These are phyloP conservation scores for Bactericera cockerelli DNA, from an alignment of 1,140 invertebrate genomes.

Conservation along the genomic window DNA sequence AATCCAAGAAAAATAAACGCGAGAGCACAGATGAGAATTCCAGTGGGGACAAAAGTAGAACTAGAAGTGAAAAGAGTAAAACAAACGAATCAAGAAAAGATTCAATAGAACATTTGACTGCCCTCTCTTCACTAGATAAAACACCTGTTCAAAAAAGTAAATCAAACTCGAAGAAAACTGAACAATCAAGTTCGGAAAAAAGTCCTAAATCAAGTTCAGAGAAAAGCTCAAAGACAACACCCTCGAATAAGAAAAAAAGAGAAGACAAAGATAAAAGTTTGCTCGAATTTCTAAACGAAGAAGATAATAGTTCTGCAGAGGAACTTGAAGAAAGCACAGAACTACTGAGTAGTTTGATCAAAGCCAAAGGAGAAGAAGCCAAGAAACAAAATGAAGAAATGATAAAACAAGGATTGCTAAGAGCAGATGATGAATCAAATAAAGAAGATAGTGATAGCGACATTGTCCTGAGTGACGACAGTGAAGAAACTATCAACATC, in stretches of 20 bases:
- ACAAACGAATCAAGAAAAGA: no score
- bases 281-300: background rate
- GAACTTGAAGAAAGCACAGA: background rate
- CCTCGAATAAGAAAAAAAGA: background rate
- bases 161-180: no score
- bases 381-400: conserved; percentile 1
- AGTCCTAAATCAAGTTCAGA: background rate
- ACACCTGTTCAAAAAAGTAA: no score
- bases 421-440: background rate
- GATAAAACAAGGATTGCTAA: background rate
- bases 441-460: background rate
- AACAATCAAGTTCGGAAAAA: no score
- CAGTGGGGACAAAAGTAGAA: no score
- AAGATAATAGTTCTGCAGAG: background rate
- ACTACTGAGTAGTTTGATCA: background rate
- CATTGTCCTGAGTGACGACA: background rate
- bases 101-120: no score
- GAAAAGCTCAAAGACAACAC: background rate
- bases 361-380: background rate
- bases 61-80: no score
- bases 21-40: no score
- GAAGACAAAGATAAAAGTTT: background rate
- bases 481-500: no score
- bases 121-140: no score
- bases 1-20: no score